Percentiles rank a stretch among this genome's conserved stretches.
These are phyloP conservation scores for Pachyrhynchus sulphureomaculatus DNA, from an alignment of 1,140 invertebrate species.

Conservation along the genomic window DNA sequence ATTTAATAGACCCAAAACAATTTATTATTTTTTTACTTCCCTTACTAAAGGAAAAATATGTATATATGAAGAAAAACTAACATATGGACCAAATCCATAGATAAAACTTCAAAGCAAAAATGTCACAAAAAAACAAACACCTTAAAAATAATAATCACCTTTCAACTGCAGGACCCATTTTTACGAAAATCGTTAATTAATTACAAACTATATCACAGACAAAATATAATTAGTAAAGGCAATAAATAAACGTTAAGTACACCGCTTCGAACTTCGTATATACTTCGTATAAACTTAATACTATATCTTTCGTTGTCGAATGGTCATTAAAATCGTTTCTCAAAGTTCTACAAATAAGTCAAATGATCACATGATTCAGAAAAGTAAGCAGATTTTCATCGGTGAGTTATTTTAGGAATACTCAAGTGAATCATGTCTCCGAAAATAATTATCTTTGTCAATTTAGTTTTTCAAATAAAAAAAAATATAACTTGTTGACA, in stretches of 20 bases:
- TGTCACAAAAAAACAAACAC: no score
- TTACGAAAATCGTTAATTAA: neutral
- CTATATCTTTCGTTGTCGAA: slow-evolving; percentile 32
- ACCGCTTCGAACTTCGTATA: slow-evolving; percentile 10
- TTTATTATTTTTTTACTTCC: no score
- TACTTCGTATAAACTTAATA: slow-evolving; percentile 9
- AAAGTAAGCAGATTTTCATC: slow-evolving; percentile 28
- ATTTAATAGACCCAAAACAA: no score
- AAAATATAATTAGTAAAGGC: slow-evolving; percentile 12
- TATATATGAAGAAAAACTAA: no score
- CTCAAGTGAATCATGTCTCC: slow-evolving; percentile 16
- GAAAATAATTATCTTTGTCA: slow-evolving; percentile 23
- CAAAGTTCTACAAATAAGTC: slow-evolving; percentile 16
- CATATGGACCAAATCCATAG: no score
- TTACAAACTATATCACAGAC: slow-evolving; percentile 21
- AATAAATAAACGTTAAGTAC: slow-evolving; percentile 13
- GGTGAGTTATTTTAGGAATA: slow-evolving; percentile 30
- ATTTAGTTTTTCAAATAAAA: slow-evolving; percentile 10
- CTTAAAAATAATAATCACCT: no score
- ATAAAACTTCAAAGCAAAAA: no score
- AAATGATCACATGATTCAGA: slow-evolving; percentile 24
- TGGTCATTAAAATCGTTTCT: slow-evolving; percentile 19
- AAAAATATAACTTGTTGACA: neutral
- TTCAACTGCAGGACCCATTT: slow-evolving; percentile 26
- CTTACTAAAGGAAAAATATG: no score